Conservation (phyloP, 2,888 invertebrate genomes). For the Ormyrus rosae region DNA sequence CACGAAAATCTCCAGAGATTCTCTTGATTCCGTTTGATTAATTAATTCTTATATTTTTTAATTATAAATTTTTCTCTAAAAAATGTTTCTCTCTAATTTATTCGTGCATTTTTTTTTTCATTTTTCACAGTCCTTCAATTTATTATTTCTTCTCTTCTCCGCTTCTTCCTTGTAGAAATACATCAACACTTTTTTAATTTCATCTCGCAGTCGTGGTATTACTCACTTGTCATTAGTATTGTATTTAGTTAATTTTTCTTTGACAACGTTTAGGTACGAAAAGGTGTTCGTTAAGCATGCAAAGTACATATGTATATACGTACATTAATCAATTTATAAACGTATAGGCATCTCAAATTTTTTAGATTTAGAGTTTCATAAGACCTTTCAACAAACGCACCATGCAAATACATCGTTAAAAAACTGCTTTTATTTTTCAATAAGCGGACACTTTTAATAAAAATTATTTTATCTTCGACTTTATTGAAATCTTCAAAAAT, state of each 20-base stretch:
- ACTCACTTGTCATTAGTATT: not conserved
- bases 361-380: not conserved
- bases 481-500: no score
- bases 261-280: conserved; percentile 54
- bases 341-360: conserved; percentile 6
- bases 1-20: conserved; percentile 23
- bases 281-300: conserved; percentile 69
- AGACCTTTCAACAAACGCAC: no score
- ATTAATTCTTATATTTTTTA: not conserved
- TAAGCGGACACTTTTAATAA: no score
- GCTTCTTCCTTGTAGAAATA: not conserved
- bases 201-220: not conserved
- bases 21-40: conserved; percentile 4
- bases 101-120: conserved; percentile 1
- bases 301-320: conserved; percentile 60
- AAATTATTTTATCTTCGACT: no score
- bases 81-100: conserved; percentile 7
- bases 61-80: conserved; percentile 25
- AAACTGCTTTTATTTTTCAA: no score
- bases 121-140: not conserved
- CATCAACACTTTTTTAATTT: not conserved
- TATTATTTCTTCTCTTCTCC: not conserved
- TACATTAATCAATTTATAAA: conserved; percentile 46
- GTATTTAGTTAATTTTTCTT: not conserved
- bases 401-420: no score